These are phyloP conservation scores for Serilophus lunatus DNA, from an alignment of 2,113 vertebrate species.

Conservation along the genomic window DNA sequence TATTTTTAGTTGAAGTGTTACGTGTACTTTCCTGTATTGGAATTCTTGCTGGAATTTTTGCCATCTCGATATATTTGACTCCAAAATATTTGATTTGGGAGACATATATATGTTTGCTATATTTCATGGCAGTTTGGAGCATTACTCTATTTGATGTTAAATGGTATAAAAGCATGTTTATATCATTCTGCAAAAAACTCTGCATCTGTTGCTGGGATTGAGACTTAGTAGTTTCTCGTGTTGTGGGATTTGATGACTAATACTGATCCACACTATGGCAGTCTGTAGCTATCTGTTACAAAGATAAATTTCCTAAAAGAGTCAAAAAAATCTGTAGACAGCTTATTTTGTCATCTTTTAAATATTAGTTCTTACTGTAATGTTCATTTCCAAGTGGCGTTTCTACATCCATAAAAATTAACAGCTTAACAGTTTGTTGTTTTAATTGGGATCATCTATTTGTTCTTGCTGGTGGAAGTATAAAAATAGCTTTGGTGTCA, in stretches of 20 bases:
- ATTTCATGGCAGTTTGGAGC: neutral
- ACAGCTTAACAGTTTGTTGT: neutral
- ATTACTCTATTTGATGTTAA: neutral
- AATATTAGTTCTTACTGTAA: neutral
- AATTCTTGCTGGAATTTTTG: neutral
- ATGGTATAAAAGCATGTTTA: neutral
- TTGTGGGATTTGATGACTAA: neutral
- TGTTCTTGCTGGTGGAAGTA: neutral
- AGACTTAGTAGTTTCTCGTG: neutral
- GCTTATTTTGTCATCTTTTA: neutral
- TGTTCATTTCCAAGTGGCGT: neutral
- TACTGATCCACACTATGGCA: neutral
- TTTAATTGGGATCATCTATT: neutral
- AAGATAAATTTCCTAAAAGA: neutral
- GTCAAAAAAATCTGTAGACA: neutral
- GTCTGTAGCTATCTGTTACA: neutral
- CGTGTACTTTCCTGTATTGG: neutral
- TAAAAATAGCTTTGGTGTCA: neutral
- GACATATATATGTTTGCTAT: neutral
- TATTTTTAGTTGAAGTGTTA: neutral
- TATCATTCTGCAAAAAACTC: neutral
- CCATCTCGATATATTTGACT: neutral
- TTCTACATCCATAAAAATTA: neutral
- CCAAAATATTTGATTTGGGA: neutral
- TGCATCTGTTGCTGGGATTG: neutral